phyloP scores from a whole-genome alignment of 2,113 vertebrate genomes.

The Silurus meridionalis region DNA sequence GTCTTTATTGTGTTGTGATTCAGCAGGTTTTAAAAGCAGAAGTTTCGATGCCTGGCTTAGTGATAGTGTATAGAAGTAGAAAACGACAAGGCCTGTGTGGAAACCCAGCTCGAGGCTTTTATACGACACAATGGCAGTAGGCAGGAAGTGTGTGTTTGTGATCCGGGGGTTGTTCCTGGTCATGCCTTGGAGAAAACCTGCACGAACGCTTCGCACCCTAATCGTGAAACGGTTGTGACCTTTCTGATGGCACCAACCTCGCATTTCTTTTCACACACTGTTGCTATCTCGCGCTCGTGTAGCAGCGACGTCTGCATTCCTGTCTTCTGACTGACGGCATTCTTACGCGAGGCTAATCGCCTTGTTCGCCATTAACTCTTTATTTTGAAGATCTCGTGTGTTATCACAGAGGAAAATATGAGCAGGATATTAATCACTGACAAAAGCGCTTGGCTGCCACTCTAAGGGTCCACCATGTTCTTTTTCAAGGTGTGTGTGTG shows the following conservation, averaged over 20 bases:
- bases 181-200: conserved; percentile 19
- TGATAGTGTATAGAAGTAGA: background rate
- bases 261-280: conserved; percentile 16
- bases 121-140: conserved; percentile 1
- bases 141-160: background rate
- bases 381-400: no score
- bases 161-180: background rate
- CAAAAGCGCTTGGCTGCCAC: background rate
- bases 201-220: conserved; percentile 31
- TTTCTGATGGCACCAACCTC: conserved; percentile 24
- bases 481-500: background rate
- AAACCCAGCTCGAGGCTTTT: background rate
- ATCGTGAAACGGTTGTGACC: conserved; percentile 27
- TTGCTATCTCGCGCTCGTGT: background rate
- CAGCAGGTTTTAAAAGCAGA: background rate
- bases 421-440: background rate
- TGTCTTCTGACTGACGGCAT: conserved; percentile 22
- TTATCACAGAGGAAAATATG: background rate
- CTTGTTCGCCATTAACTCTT: background rate
- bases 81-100: background rate
- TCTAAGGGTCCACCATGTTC: background rate
- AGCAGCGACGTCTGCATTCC: conserved; percentile 25
- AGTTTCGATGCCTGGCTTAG: background rate
- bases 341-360: conserved; percentile 21
- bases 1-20: background rate